Conservation (phyloP, 1,140 invertebrate species). For the Pogonus chalceus region DNA sequence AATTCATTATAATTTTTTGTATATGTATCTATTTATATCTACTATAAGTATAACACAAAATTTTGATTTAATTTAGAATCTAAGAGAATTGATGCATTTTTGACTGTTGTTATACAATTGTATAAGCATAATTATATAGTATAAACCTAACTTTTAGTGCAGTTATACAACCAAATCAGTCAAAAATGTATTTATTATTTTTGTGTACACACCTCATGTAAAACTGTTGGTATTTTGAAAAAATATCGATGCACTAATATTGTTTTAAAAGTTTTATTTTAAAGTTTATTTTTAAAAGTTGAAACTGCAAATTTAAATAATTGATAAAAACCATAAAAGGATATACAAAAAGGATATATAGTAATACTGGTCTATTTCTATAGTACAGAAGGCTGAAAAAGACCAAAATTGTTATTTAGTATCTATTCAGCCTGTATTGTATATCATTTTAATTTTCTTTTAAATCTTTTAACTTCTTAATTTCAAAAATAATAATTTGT, state of each 20-base stretch:
- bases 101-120: neutral
- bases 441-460: neutral
- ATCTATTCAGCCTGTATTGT: constrained; percentile 10
- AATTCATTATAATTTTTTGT: constrained; percentile 27
- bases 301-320: too few relatives aligned
- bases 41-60: constrained; percentile 16
- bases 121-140: constrained; percentile 13
- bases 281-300: too few relatives aligned
- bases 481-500: constrained; percentile 3
- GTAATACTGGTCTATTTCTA: constrained; percentile 26
- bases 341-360: constrained; percentile 17
- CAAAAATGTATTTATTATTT: too few relatives aligned
- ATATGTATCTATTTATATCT: constrained; percentile 26
- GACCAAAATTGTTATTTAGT: constrained; percentile 31
- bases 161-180: constrained; percentile 4
- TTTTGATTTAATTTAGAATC: constrained; percentile 9
- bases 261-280: too few relatives aligned
- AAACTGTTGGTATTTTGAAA: too few relatives aligned
- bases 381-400: constrained; percentile 35
- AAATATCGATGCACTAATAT: too few relatives aligned
- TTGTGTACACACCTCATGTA: too few relatives aligned
- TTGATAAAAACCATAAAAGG: constrained; percentile 5
- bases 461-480: neutral
- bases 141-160: constrained; percentile 10
- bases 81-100: neutral